Base-by-base conservation (phyloP, 2,113 vertebrate genomes). In the Brienomyrus brachyistius region DNA sequence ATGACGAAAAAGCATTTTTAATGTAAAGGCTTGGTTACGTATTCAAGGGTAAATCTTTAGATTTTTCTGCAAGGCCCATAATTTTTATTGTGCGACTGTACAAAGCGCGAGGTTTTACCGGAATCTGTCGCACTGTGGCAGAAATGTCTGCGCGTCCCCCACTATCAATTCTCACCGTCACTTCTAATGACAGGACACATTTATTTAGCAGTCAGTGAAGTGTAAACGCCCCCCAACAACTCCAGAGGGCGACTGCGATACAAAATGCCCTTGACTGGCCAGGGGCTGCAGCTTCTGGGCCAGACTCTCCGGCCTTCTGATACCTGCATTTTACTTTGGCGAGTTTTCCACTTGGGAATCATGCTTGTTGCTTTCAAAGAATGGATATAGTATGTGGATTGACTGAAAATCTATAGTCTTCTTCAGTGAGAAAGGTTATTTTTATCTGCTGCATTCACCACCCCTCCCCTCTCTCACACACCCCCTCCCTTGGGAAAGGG, bases 201-300 rank as follows among this genome's bases (percentile, higher is more conserved):
- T 88, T 88, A 48, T 10, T 86, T 27, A 90, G 50, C 52, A 87
- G 59, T 82, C 88, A 43, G 77, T 87, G 66, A 35, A 74, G 89
- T 43, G 59, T 23, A 83, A 50, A 54, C 21, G 35, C 62, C 35
- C 10, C 6, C 62, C 86, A 2, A 21, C 35, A 52, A 91, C 80
- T 70, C 62, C 43, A 48, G 82, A 31, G 1, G 48, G 43, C 70
- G 66, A 45, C 40, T 23, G 89, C 21, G 47, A 35, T 4, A 87
- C 74, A 88, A 70, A 66, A 87, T 92, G 91, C 91, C 86, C 83
- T 86, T 90, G 91, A 93, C 89, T 90, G 90, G 91, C 90, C 62
- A 74, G 35, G 59, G 62, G 59, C 82, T 89, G 0, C 47, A 89
- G 91, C 88, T 89, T 84, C 89, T 10, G 35, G n/a, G 17, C 15